Conservation (phyloP, 2,888 invertebrate species). For the Lamproptera curius region DNA sequence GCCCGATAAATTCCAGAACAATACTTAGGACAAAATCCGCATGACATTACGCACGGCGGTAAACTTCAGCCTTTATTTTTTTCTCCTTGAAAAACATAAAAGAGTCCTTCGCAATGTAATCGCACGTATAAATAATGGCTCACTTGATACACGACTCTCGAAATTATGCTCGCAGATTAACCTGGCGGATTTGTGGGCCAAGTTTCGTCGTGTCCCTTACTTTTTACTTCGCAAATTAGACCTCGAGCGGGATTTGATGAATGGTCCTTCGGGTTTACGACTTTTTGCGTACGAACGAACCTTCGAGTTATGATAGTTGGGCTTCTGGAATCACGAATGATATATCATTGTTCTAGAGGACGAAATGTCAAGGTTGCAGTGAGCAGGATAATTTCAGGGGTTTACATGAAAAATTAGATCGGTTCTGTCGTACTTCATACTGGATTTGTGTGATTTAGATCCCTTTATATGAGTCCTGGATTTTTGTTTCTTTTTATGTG, state of each 20-base stretch:
- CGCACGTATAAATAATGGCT: too few relatives aligned
- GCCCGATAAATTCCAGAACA: too few relatives aligned
- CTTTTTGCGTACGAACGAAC: conserved; percentile 5
- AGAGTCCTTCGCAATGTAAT: too few relatives aligned
- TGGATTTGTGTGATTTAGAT: too few relatives aligned
- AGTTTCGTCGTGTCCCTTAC: conserved; percentile 39
- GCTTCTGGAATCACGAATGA: not conserved
- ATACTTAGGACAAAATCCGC: too few relatives aligned
- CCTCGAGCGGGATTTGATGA: conserved; percentile 24
- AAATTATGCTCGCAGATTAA: conserved; percentile 42
- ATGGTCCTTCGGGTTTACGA: not conserved
- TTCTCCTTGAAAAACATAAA: not conserved
- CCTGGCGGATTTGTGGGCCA: conserved; percentile 51
- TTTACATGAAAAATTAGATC: not conserved
- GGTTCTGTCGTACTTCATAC: too few relatives aligned
- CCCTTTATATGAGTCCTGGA: too few relatives aligned
- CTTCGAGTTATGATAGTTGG: not conserved
- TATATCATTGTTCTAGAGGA: not conserved
- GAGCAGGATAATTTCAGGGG: not conserved
- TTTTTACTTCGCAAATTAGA: conserved; percentile 20
- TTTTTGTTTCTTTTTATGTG: too few relatives aligned
- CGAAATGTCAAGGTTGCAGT: not conserved
- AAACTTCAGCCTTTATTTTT: not conserved
- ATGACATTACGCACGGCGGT: not conserved
- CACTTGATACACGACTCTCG: conserved; percentile 22